Evolutionary conservation across 2,797 vertebrate genomes (phyloP).

Genomic region (Lycodopsis pacificus): DNA sequence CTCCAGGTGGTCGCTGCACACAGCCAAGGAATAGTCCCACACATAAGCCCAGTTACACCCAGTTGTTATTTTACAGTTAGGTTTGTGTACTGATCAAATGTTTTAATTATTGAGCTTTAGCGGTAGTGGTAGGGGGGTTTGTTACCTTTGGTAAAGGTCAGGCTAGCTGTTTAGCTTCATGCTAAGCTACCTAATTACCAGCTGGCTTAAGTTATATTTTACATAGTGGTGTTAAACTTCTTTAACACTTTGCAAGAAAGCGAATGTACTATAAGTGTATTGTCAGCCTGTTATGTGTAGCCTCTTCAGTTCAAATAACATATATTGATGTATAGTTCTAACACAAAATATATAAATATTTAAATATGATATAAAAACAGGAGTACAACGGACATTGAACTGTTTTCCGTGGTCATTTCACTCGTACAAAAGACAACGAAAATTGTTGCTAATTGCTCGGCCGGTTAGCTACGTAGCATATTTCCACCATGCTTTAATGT

Average conservation of each 20-base stretch:
- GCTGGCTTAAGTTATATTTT: neutral
- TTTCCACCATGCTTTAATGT: no score
- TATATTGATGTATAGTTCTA: neutral
- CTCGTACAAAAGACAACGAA: no score
- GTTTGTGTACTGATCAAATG: neutral
- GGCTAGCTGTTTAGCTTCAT: neutral
- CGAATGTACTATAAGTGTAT: neutral
- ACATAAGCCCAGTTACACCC: neutral
- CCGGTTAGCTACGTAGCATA: no score
- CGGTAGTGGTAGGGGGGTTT: neutral
- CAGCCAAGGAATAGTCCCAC: neutral
- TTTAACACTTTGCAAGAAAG: neutral
- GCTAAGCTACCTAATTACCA: neutral
- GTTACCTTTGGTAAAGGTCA: neutral
- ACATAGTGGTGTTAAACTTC: neutral
- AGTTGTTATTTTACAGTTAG: neutral
- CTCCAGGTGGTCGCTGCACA: neutral
- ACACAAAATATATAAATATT: no score
- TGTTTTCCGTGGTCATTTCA: no score
- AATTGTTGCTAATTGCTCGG: no score
- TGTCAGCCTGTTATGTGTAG: neutral
- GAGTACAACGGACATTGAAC: no score
- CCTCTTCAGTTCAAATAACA: neutral
- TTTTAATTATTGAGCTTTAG: neutral
- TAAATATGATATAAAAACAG: no score